phyloP scores from a whole-genome alignment of 2,888 invertebrate genomes.

The Slavum lentiscoides region DNA sequence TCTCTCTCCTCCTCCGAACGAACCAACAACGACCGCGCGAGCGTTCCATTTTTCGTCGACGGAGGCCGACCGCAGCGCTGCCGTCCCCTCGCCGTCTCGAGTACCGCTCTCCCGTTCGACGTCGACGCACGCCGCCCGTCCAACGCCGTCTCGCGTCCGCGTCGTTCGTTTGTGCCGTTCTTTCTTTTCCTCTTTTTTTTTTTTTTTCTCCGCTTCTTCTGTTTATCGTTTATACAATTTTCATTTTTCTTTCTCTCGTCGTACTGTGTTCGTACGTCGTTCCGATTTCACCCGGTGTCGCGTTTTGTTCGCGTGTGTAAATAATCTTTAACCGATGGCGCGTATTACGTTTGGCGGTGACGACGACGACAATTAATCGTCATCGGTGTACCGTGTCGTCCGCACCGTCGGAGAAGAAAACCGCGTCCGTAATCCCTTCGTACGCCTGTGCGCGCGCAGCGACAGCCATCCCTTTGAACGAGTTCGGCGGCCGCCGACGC shows the following conservation, averaged over 20 bases:
- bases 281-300: too few species aligned
- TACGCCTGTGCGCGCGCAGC: too few species aligned
- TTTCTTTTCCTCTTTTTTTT: background rate
- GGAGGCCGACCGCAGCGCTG: constrained; percentile 31
- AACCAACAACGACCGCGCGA: background rate
- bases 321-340: constrained; percentile 26
- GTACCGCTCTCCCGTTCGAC: background rate
- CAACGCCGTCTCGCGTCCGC: background rate
- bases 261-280: too few species aligned
- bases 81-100: background rate
- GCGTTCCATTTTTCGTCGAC: background rate
- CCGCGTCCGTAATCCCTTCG: background rate
- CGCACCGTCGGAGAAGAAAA: background rate
- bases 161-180: background rate
- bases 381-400: background rate
- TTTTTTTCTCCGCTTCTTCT: background rate
- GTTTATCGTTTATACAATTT: too few species aligned
- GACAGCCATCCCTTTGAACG: background rate
- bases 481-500: background rate
- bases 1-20: background rate
- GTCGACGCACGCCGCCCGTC: background rate
- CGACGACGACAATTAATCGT: constrained; percentile 49
- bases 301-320: too few species aligned
- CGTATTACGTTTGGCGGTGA: constrained; percentile 18
- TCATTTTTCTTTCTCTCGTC: background rate